These are phyloP conservation scores for Daubentonia madagascariensis DNA, from an alignment of 2,113 vertebrate genomes.

Conservation along the genomic window DNA sequence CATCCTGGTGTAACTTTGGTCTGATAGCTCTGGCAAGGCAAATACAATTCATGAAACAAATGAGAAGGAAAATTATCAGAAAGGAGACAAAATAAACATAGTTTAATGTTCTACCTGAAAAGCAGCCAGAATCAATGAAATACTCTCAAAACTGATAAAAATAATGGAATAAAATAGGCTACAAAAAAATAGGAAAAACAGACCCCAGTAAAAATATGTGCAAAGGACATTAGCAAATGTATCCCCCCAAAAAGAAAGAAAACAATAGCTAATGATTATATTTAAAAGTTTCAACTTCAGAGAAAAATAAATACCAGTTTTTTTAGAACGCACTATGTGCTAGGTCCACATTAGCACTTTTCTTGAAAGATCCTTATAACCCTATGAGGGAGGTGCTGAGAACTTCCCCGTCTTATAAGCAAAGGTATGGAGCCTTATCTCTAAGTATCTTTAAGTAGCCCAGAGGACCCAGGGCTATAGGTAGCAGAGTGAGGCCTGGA, in stretches of 20 bases:
- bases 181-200: background rate
- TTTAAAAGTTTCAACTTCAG: background rate
- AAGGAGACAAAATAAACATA: background rate
- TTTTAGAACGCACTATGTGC: background rate
- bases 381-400: background rate
- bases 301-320: background rate
- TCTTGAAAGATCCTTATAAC: background rate
- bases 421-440: background rate
- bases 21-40: background rate
- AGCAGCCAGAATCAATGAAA: background rate
- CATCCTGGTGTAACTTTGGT: background rate
- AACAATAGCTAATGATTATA: background rate
- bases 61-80: background rate
- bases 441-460: no score
- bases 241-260: background rate
- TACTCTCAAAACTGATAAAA: background rate
- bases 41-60: background rate
- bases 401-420: background rate
- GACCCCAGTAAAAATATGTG: background rate
- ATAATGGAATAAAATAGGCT: background rate
- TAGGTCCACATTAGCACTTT: background rate
- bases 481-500: accelerated
- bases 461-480: background rate
- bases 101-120: background rate
- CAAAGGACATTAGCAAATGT: background rate